Conservation (phyloP, 1,140 invertebrate species). For the Holotrichia oblita region DNA sequence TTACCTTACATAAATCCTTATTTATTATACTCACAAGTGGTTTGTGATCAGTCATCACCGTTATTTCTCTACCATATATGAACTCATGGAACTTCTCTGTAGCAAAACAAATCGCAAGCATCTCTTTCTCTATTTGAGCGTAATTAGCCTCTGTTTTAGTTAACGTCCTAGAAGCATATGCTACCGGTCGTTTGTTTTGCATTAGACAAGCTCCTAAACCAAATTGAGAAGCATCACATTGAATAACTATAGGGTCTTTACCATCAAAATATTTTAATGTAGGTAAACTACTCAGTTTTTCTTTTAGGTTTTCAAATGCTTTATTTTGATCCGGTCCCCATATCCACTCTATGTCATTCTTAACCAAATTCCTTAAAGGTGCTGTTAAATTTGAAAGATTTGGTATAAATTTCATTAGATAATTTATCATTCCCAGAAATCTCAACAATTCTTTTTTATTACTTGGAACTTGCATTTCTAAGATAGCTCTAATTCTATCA, state of each 20-base stretch:
- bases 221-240: conserved; percentile 3
- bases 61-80: conserved; percentile 37
- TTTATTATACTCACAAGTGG: conserved; percentile 27
- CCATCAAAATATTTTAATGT: conserved; percentile 30
- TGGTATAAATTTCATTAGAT: conserved; percentile 8
- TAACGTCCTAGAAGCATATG: conserved; percentile 42
- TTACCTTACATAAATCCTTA: conserved; percentile 31
- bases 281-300: conserved; percentile 25
- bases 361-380: conserved; percentile 58
- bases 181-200: conserved; percentile 40
- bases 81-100: conserved; percentile 27
- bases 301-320: conserved; percentile 30
- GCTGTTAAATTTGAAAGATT: conserved; percentile 59
- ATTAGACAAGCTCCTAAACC: conserved; percentile 29
- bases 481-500: conserved; percentile 59
- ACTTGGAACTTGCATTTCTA: conserved; percentile 51
- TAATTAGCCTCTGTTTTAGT: conserved; percentile 36
- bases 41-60: conserved; percentile 27
- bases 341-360: conserved; percentile 46
- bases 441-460: conserved; percentile 58
- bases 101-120: conserved; percentile 38
- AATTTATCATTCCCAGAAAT: conserved; percentile 55
- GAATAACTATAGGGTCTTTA: conserved; percentile 23
- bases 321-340: conserved; percentile 28
- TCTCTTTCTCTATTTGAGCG: conserved; percentile 44